Conservation (phyloP, 2,888 invertebrate genomes). For the Acanthosoma haemorrhoidale region DNA sequence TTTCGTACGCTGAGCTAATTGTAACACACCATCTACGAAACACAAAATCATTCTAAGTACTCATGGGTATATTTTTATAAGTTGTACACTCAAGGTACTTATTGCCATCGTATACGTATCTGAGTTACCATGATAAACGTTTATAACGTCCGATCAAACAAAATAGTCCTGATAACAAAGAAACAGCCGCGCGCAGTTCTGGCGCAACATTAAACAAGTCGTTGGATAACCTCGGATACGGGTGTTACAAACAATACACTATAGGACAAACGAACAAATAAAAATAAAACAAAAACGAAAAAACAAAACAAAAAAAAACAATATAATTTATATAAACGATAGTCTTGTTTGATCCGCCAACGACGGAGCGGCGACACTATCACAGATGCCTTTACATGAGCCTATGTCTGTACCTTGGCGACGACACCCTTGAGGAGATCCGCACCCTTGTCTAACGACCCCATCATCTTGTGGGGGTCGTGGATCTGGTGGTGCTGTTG, state of each 20-base stretch:
- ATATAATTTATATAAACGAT: conserved; percentile 3
- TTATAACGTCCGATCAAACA: conserved; percentile 32
- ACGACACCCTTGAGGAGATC: conserved; percentile 67
- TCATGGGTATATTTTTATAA: conserved; percentile 11
- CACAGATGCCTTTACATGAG: conserved; percentile 15
- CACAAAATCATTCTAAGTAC: conserved; percentile 23
- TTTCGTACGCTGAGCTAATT: conserved; percentile 5
- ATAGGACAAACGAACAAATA: not conserved
- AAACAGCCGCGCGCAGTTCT: not conserved
- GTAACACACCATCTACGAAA: conserved; percentile 22
- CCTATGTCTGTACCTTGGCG: conserved; percentile 42
- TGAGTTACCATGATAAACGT: conserved; percentile 35
- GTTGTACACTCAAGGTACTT: conserved; percentile 28
- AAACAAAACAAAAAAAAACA: conserved; percentile 5
- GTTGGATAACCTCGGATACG: conserved; percentile 12
- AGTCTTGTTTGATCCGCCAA: conserved; percentile 22
- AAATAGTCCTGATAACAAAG: conserved; percentile 13
- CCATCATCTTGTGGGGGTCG: conserved; percentile 44
- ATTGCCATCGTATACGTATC: conserved; percentile 41
- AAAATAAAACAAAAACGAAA: not conserved
- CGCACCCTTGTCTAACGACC: conserved; percentile 62
- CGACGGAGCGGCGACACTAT: conserved; percentile 23
- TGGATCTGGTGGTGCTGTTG: conserved; percentile 41
- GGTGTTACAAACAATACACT: conserved; percentile 3
- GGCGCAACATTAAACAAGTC: not conserved